phyloP scores from a whole-genome alignment of 1,140 invertebrate species.

The Eumaeus atala region DNA sequence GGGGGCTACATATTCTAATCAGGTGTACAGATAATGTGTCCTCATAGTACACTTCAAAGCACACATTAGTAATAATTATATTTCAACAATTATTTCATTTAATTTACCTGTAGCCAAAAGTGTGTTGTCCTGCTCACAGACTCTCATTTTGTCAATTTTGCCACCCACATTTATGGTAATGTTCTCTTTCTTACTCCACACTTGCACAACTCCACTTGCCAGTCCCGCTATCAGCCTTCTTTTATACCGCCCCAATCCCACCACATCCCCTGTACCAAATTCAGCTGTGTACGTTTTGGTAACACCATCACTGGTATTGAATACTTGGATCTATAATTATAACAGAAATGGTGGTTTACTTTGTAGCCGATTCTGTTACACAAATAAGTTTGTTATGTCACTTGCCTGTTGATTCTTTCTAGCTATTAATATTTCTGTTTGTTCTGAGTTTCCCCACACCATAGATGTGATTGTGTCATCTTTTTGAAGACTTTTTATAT shows the following conservation, averaged over 20 bases:
- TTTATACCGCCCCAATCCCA: slow-evolving; percentile 39
- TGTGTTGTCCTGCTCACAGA: slow-evolving; percentile 47
- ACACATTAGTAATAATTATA: not conserved
- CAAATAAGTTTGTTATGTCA: not conserved
- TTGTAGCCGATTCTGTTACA: too few relatives aligned
- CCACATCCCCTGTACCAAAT: slow-evolving; percentile 38
- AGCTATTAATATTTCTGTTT: slow-evolving; percentile 81
- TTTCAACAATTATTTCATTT: too few relatives aligned
- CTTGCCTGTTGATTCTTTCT: slow-evolving; percentile 54
- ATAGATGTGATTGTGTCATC: slow-evolving; percentile 78
- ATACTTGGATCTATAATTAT: slow-evolving; percentile 42
- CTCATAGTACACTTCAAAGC: too few relatives aligned
- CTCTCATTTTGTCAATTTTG: slow-evolving; percentile 59
- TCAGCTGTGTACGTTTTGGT: slow-evolving; percentile 42
- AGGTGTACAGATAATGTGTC: too few relatives aligned
- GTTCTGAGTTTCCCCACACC: slow-evolving; percentile 79
- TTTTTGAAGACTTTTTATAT: slow-evolving; percentile 68
- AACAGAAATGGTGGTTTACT: not conserved
- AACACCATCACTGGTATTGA: slow-evolving; percentile 41
- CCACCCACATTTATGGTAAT: slow-evolving; percentile 35
- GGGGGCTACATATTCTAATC: too few relatives aligned
- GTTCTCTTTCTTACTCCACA: slow-evolving; percentile 51
- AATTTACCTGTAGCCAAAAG: slow-evolving; percentile 49
- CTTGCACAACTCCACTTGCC: slow-evolving; percentile 44
- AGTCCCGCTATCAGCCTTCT: slow-evolving; percentile 36